Conservation (phyloP, 23 tunicate genomes). For the Styela clava region DNA sequence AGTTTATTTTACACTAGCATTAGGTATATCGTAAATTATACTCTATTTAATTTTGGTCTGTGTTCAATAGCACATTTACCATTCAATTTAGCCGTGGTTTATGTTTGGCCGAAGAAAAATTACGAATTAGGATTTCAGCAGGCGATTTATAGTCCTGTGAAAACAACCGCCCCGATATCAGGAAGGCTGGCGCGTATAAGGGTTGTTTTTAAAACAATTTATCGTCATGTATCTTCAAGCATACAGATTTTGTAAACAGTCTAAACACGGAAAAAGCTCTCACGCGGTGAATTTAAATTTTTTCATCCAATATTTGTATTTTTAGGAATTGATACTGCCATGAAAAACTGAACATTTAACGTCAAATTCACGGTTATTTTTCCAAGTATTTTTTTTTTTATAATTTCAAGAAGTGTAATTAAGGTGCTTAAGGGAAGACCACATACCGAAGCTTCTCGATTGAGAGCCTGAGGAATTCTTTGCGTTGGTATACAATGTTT, state of each 20-base stretch:
- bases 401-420: no score
- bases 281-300: no score
- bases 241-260: neutral
- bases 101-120: neutral
- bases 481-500: neutral
- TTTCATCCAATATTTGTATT: no score
- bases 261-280: no score
- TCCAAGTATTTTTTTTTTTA: no score
- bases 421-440: neutral
- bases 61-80: neutral
- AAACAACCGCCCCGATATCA: neutral
- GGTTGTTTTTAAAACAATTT: neutral
- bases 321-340: no score
- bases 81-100: no score
- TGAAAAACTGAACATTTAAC: no score
- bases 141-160: neutral
- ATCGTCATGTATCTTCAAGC: neutral
- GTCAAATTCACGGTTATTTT: no score
- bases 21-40: neutral
- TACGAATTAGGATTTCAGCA: neutral
- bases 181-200: neutral
- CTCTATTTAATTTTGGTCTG: neutral
- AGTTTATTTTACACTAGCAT: neutral
- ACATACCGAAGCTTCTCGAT: neutral
- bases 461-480: neutral